Evolutionary conservation across 2,888 invertebrate species (phyloP), one percentile per base, ranked within the genome.

Genomic region (Tineola bisselliella): DNA sequence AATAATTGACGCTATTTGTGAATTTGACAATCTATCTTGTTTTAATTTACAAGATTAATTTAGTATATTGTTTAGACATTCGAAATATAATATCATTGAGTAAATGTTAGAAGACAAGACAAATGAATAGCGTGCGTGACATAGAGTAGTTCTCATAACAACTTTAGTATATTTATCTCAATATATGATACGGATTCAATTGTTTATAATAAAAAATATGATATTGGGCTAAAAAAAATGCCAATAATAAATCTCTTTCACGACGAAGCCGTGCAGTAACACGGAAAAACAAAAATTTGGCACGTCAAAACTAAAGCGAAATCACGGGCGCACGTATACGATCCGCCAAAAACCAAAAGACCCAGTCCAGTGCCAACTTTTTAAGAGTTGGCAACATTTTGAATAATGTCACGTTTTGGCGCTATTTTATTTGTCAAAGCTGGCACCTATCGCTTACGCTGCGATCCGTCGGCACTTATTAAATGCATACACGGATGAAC

Each of bases 301-400:
- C 69, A 68, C 63, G 64, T 65, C 64, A 67, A 67, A 44, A 63
- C 62, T 62, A 62, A 57, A 64, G 64, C 65, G 65, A 66, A 68
- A 67, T 65, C 64, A 65, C 64, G 62, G 62, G 61, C 63, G 58
- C 60, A 61, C 61, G 56, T 44, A 25, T 25, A 44, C 62, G 52
- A 15, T 52, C 61, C 64, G 66, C 66, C 68, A 66, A 68, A 67
- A 65, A 62, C 64, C 59, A 62, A 59, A 61, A 61, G 61, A 54
- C 52, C 62, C 54, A 43, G 60, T 59, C 18, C 17, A 43, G 61
- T 69, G 72, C 70, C 71, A 69, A 70, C n/a, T 65, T 66, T 69
- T 70, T 69, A 65, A 63, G 63, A 63, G 66, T 63, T 67, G 70
- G 69, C 72, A 69, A 67, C 69, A 65, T 64, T 62, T 62, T 60